Evolutionary conservation across 37 sponge, comb jelly and placozoan genomes (phyloP), one percentile per base, ranked within the genome.

Genomic region (Theonella swinhoei): DNA sequence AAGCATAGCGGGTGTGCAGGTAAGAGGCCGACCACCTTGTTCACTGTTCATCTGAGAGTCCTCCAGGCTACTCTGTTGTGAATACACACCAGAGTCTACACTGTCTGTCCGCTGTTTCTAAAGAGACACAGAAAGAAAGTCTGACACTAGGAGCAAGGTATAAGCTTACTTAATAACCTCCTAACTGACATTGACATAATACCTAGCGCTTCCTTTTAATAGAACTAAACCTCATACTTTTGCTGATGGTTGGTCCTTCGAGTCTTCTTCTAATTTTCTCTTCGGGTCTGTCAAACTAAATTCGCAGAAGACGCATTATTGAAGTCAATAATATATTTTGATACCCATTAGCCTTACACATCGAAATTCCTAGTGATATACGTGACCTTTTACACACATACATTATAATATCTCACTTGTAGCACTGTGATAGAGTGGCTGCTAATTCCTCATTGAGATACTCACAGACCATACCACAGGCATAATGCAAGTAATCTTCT

Each of bases 381-480:
- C 34, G 20, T 68, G 54, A 2, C 32, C 22, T 26, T 29, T 0
- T 47, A 0, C 47, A 43, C 25, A 43, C 31, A 47, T 47, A 32
- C 47, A 22, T 29, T 29, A 41, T 28, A 42, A 28, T 24, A 54
- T 33, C 78, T 78, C 28, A 89, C 83, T 41, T 62, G 24, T 82
- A 79, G 24, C 35, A 23, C 1, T 64, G 42, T 3, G 62, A 42
- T 38, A 89, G 79, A 23, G 36, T 62, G 1, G 42, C 24, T 17
- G 77, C 80, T 29, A 90, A 14, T 20, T 54, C 61, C 39, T 72
- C 28, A 29, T 79, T 36, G 38, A 92, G 78, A 54, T 92, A 92
- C 40, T 88, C 93, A 4, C 47, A 65, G 28, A 92, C 26, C 62
- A 92, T 80, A 17, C 93, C 93, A 82, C 84, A 78, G 0, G 93